A percentile compares a stretch with the other conserved stretches of the same genome.
phyloP scores from a whole-genome alignment of 2,113 vertebrate genomes.

The Natator depressus region DNA sequence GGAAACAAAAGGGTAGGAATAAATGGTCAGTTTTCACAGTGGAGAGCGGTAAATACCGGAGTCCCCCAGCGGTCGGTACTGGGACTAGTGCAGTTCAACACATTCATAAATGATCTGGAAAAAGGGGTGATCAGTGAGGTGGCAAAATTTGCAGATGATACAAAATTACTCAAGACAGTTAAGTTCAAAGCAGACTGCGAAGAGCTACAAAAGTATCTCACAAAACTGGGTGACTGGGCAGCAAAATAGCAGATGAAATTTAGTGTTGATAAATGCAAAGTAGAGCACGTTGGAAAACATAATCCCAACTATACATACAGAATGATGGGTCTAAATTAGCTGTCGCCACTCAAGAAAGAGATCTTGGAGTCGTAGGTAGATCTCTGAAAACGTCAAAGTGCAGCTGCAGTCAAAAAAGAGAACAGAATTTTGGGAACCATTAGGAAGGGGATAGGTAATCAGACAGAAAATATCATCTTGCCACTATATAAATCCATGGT shows the following conservation, averaged over 20 bases:
- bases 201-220: background rate
- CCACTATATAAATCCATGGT: no score
- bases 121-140: background rate
- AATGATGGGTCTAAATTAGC: background rate
- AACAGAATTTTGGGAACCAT: no score
- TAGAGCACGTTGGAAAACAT: background rate
- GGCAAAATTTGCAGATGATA: no score
- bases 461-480: no score
- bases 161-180: no score
- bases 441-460: no score
- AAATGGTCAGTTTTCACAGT: background rate
- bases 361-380: background rate
- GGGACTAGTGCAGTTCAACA: background rate
- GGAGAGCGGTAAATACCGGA: background rate
- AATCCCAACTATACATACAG: background rate
- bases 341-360: background rate
- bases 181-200: background rate
- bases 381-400: background rate
- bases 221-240: background rate
- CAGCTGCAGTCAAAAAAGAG: background rate
- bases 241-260: background rate
- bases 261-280: background rate
- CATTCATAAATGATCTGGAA: background rate
- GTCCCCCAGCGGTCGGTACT: background rate
- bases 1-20: background rate